These are phyloP conservation scores for Diabrotica virgifera DNA, from an alignment of 1,140 invertebrate species.

Conservation along the genomic window DNA sequence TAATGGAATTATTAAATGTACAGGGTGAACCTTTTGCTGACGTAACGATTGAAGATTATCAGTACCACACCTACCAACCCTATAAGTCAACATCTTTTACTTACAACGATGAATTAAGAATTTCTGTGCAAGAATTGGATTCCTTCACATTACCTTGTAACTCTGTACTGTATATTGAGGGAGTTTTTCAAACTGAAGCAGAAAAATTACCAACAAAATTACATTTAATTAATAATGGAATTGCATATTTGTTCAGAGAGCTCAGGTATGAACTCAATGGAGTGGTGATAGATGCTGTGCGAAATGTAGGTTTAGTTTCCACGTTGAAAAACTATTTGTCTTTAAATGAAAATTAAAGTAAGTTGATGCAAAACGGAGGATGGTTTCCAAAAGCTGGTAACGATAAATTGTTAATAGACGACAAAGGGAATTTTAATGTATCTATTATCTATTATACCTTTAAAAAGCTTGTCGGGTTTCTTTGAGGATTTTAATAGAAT, in stretches of 20 bases:
- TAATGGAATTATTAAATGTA: conserved; percentile 24
- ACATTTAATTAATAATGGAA: too few species aligned
- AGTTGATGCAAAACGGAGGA: conserved; percentile 35
- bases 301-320: too few species aligned
- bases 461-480: conserved; percentile 48
- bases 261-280: too few species aligned
- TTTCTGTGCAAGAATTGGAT: conserved; percentile 6
- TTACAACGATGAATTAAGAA: neutral
- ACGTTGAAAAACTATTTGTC: too few species aligned
- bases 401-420: conserved; percentile 37
- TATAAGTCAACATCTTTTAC: neutral
- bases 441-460: conserved; percentile 52
- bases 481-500: conserved; percentile 41
- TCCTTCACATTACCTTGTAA: conserved; percentile 5
- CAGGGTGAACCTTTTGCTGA: conserved; percentile 7
- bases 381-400: conserved; percentile 32
- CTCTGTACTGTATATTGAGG: neutral
- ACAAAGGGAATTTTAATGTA: conserved; percentile 36
- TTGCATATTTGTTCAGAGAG: too few species aligned
- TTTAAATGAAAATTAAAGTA: conserved; percentile 30
- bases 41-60: neutral
- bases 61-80: too few species aligned
- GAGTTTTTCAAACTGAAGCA: conserved; percentile 17
- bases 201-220: conserved; percentile 21
- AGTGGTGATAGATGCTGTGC: too few species aligned